Conservation (phyloP, 92 coral and sea anemone genomes). For the Nematostella vectensis region DNA sequence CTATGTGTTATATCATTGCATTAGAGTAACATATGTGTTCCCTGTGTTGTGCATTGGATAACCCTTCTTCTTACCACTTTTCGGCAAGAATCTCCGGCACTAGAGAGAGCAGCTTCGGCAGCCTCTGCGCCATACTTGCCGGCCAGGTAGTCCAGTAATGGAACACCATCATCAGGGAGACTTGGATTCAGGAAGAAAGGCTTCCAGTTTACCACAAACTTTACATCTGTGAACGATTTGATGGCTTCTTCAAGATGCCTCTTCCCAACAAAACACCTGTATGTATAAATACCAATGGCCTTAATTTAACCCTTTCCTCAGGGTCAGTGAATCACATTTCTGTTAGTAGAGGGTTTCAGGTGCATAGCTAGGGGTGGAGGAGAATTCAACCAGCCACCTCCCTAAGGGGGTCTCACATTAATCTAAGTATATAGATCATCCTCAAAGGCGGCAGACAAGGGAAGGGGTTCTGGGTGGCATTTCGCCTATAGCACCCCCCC, state of each 20-base stretch:
- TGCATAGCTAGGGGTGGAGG: too few relatives aligned
- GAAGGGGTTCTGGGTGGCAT: too few relatives aligned
- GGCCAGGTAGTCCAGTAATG: slow-evolving; percentile 52
- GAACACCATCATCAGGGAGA: slow-evolving; percentile 54
- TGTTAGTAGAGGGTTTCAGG: too few relatives aligned
- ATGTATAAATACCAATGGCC: too few relatives aligned
- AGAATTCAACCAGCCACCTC: slow-evolving; percentile 1
- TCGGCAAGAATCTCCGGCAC: slow-evolving; percentile 16
- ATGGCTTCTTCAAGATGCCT: slow-evolving; percentile 82
- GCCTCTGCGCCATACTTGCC: slow-evolving; percentile 60
- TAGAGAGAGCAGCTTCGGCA: slow-evolving; percentile 34
- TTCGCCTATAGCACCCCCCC: too few relatives aligned
- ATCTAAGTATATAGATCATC: too few relatives aligned
- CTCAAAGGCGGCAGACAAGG: too few relatives aligned
- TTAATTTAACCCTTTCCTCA: background rate
- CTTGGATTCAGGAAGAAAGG: slow-evolving; percentile 64
- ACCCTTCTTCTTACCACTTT: too few relatives aligned
- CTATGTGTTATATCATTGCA: too few relatives aligned
- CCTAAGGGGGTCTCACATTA: too few relatives aligned
- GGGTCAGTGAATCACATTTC: background rate
- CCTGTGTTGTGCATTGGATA: too few relatives aligned
- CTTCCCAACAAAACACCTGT: slow-evolving; percentile 80
- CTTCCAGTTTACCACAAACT: slow-evolving; percentile 61
- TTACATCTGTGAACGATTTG: slow-evolving; percentile 39
- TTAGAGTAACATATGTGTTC: too few relatives aligned